Evolutionary conservation across 2,797 vertebrate species (phyloP), one percentile per base, ranked within the genome.

Genomic region (Pteropus rufus): DNA sequence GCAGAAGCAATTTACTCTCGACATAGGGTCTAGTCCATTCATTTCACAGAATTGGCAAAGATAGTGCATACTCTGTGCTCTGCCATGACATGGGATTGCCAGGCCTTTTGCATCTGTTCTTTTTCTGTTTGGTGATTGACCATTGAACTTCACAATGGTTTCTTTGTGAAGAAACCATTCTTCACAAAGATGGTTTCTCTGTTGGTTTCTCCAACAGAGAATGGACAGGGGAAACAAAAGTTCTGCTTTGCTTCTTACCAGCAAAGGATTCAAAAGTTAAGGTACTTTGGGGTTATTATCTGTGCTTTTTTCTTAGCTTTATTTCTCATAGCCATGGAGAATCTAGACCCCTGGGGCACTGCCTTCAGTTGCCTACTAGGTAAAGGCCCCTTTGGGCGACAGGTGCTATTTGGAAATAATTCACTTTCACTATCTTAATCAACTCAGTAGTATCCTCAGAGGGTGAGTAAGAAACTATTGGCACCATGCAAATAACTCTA

Each of bases 191-290:
- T 36, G 36, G 36, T 36, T 36, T 36, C 36, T 36, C 36, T 36
- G 36, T 36, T 36, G 26, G 9, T 76, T 91, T 81, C 29, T 90
- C 72, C n/a, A 54, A 52, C 18, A 88, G 54, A 85, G 49, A n/a
- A 58, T 18, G 29, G 34, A 31, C 24, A 19, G 16, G 5, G 29
- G 36, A 73, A 82, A 56, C 11, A 29, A n/a, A 62, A 54, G 23
- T 49, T 94, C 29, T 19, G 19, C 62, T 65, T 85, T 82, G 39
- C 70, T 73, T 70, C 39, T 93, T 21, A 56, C 2, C 82, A 65
- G n/a, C 16, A 80, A 39, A 72, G 29, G 23, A 80, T 70, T 89
- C 9, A 67, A 44, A 58, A 86, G 72, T 46, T 73, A 76, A 76
- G 58, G 29, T 29, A 9, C 31, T 89, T 89, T 24, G 0, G 9